Evolutionary conservation across 2,113 vertebrate species (phyloP).

Genomic region (Dissostichus mawsoni): DNA sequence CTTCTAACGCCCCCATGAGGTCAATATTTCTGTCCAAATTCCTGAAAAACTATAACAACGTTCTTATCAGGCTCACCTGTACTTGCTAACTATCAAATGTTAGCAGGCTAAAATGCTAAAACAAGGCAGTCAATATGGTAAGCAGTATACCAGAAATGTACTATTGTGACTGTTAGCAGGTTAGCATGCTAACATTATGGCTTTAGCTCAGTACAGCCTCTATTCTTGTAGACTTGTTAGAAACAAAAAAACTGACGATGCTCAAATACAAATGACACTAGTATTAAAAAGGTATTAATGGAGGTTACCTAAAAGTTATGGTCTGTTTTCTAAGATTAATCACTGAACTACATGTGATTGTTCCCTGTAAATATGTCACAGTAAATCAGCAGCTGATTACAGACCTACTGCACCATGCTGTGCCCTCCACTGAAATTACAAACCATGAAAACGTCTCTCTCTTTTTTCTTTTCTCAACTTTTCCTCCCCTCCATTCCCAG

Average conservation of each 20-base stretch:
- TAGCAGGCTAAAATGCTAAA: not conserved
- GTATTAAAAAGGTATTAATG: not conserved
- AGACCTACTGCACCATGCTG: not conserved
- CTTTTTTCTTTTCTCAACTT: conserved; percentile 1
- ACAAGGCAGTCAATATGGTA: too few species aligned
- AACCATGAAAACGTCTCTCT: conserved; percentile 27
- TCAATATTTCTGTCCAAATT: not conserved
- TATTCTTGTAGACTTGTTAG: not conserved
- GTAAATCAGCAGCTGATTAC: conserved; percentile 1
- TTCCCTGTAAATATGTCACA: not conserved
- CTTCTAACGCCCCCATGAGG: not conserved
- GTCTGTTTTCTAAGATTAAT: not conserved
- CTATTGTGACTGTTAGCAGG: not conserved
- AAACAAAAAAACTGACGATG: not conserved
- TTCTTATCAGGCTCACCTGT: not conserved
- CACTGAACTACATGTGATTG: not conserved
- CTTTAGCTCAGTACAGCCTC: not conserved
- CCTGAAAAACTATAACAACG: not conserved
- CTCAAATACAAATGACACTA: not conserved
- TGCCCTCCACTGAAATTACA: conserved; percentile 38
- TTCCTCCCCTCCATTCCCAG: conserved; percentile 30
- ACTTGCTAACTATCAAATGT: not conserved
- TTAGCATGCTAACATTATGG: not conserved
- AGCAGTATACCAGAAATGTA: too few species aligned
- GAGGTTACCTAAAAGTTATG: not conserved